These are phyloP conservation scores for Lepidurus packardi DNA, from an alignment of 1,140 invertebrate species.

Conservation along the genomic window DNA sequence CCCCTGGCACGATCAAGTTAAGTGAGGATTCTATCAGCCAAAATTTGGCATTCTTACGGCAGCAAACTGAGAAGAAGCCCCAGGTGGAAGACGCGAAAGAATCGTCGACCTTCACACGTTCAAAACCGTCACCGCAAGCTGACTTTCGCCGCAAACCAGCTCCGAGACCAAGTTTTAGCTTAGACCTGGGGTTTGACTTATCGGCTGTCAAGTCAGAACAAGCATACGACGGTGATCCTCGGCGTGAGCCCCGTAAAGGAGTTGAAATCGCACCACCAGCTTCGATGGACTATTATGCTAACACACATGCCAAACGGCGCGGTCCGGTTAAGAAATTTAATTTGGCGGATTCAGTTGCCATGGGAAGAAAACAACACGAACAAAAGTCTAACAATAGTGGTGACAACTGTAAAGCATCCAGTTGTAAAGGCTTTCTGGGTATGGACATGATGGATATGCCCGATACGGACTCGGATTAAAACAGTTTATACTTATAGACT, in stretches of 20 bases:
- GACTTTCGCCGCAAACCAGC: background rate
- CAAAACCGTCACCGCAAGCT: slow-evolving; percentile 24
- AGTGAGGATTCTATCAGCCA: slow-evolving; percentile 28
- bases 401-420: background rate
- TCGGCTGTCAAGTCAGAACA: background rate
- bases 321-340: background rate
- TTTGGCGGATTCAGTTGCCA: background rate
- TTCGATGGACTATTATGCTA: slow-evolving; percentile 56
- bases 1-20: background rate
- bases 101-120: background rate
- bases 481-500: no score
- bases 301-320: background rate
- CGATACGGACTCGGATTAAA: background rate
- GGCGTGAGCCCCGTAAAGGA: slow-evolving; percentile 39
- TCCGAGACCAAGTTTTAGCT: background rate
- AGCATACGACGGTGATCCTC: background rate
- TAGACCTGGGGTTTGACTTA: background rate
- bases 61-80: slow-evolving; percentile 1
- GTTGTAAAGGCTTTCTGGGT: background rate
- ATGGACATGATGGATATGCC: background rate
- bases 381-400: background rate
- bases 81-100: background rate
- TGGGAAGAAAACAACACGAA: background rate
- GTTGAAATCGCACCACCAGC: slow-evolving; percentile 58
- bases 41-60: slow-evolving; percentile 16